Evolutionary conservation across 1,140 invertebrate genomes (phyloP).

Genomic region (Cardiocondyla obscurior): DNA sequence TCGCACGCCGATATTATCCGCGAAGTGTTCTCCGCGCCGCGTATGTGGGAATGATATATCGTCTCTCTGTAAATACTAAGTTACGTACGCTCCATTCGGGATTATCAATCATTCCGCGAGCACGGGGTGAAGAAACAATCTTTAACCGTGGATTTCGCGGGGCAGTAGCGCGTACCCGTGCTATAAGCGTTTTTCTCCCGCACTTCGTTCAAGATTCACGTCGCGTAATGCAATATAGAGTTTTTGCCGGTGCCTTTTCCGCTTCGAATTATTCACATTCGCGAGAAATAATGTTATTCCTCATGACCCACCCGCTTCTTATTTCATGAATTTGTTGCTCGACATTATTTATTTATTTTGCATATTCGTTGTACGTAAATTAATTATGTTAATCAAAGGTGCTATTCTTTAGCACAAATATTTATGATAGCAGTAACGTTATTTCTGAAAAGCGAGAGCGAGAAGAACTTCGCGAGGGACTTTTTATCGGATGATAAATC

Average conservation of each 20-base stretch:
- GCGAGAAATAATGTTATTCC: background rate
- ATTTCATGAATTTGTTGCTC: too few relatives aligned
- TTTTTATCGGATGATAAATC: background rate
- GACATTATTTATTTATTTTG: too few relatives aligned
- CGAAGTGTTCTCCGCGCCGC: conserved; percentile 23
- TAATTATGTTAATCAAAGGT: too few relatives aligned
- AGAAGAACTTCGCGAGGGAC: too few relatives aligned
- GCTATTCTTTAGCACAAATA: too few relatives aligned
- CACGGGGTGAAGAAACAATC: background rate
- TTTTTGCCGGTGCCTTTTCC: background rate
- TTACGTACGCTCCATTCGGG: conserved; percentile 36
- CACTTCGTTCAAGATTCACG: background rate
- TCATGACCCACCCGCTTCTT: too few relatives aligned
- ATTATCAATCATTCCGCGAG: conserved; percentile 28
- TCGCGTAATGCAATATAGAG: background rate
- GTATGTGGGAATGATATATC: conserved; percentile 31
- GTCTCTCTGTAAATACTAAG: conserved; percentile 42
- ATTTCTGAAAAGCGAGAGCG: too few relatives aligned
- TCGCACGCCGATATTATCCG: conserved; percentile 10
- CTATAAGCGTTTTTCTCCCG: background rate
- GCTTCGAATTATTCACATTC: background rate
- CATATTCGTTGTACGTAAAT: too few relatives aligned
- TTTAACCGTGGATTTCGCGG: conserved; percentile 24
- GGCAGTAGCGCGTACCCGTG: background rate
- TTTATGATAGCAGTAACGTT: too few relatives aligned